These are phyloP conservation scores for Onychostruthus taczanowskii DNA, from an alignment of 2,113 vertebrate species.

Conservation along the genomic window DNA sequence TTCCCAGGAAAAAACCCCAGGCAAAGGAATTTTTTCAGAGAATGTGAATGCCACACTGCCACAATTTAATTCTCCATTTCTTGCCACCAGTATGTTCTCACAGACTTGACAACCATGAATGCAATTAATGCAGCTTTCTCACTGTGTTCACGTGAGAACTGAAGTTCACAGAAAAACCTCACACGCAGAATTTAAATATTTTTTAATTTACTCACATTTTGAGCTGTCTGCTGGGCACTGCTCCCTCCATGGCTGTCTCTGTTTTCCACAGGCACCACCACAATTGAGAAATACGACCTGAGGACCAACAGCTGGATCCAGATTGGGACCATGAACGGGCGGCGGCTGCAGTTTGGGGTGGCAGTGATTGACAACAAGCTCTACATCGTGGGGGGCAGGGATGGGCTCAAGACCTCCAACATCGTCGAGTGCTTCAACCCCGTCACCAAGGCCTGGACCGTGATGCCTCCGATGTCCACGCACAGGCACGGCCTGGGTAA, in stretches of 20 bases:
- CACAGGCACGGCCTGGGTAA: slow-evolving; percentile 94
- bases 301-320: slow-evolving; percentile 92
- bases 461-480: slow-evolving; percentile 98
- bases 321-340: slow-evolving; percentile 89
- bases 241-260: neutral
- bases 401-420: slow-evolving; percentile 95
- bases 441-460: slow-evolving; percentile 86
- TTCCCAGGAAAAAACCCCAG: too few species aligned
- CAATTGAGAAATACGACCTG: slow-evolving; percentile 95
- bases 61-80: neutral
- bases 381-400: slow-evolving; percentile 92
- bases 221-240: neutral
- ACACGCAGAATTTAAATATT: neutral
- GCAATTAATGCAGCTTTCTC: neutral
- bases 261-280: slow-evolving; percentile 83
- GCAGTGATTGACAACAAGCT: slow-evolving; percentile 96
- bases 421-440: slow-evolving; percentile 97
- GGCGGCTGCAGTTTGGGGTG: slow-evolving; percentile 92
- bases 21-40: too few species aligned
- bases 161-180: neutral
- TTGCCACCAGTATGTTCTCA: neutral
- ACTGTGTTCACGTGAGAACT: rapidly evolving
- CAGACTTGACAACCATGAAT: rapidly evolving
- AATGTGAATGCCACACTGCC: too few species aligned
- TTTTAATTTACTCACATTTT: neutral